These are phyloP conservation scores for Diloba caeruleocephala DNA, from an alignment of 2,888 invertebrate genomes.

Conservation along the genomic window DNA sequence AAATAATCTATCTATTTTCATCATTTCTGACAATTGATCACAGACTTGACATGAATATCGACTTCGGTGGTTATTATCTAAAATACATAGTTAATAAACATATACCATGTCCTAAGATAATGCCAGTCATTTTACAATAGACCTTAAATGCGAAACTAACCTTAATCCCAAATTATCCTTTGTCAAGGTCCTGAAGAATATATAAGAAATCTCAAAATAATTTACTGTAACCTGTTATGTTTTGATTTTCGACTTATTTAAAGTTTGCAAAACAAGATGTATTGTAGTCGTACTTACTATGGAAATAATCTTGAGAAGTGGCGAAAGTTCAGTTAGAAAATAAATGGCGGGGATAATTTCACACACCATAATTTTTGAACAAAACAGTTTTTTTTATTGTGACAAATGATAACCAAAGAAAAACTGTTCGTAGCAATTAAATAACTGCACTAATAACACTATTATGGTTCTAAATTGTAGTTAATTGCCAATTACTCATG, in stretches of 20 bases:
- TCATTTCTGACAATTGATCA: slow-evolving; percentile 4
- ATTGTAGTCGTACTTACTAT: slow-evolving; percentile 32
- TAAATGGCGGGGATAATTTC: slow-evolving; percentile 39
- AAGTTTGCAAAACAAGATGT: slow-evolving; percentile 22
- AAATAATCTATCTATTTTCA: slow-evolving; percentile 4
- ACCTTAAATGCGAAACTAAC: not conserved
- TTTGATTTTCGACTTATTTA: slow-evolving; percentile 9
- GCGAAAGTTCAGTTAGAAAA: slow-evolving; percentile 48
- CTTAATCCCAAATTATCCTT: not conserved
- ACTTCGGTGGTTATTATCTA: no score
- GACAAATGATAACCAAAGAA: not conserved
- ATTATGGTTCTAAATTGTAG: slow-evolving; percentile 4
- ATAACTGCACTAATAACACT: slow-evolving; percentile 2
- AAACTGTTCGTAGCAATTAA: not conserved
- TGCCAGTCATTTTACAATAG: no score
- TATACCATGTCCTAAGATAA: not conserved
- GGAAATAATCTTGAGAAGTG: slow-evolving; percentile 38
- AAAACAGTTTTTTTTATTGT: slow-evolving; percentile 1
- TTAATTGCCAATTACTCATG: slow-evolving; percentile 20
- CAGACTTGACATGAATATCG: slow-evolving; percentile 1
- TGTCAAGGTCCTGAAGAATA: not conserved
- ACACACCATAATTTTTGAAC: slow-evolving; percentile 12
- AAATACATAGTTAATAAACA: not conserved
- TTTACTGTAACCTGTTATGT: not conserved
- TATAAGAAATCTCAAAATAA: not conserved